Percentiles rank a stretch among this genome's conserved stretches.
These are phyloP conservation scores for Centropus unirufus DNA, from an alignment of 2,113 vertebrate genomes.

Conservation along the genomic window DNA sequence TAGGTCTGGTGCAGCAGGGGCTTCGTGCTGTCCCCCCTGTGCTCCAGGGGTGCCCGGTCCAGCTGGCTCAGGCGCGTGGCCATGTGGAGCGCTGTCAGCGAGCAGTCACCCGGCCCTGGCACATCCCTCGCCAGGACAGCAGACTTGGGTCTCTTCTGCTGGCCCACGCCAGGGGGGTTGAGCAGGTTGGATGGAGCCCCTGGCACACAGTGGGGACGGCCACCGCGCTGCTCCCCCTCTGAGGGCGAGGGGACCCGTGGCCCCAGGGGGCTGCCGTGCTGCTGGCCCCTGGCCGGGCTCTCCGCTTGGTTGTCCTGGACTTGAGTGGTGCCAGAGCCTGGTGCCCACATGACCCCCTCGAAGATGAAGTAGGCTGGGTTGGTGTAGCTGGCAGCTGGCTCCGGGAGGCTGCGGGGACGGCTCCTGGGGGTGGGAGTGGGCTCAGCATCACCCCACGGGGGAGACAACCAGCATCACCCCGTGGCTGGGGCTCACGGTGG, in stretches of 20 bases:
- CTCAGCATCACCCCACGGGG: not conserved
- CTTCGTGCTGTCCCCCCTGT: not conserved
- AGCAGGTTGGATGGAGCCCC: accelerated
- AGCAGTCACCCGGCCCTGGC: conserved; percentile 72
- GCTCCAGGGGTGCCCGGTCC: conserved; percentile 38
- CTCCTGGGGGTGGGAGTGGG: conserved; percentile 41
- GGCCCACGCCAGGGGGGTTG: accelerated
- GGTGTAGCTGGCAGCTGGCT: conserved; percentile 79
- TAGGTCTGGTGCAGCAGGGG: not conserved
- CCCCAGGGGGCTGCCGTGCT: not conserved
- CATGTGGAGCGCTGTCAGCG: conserved; percentile 79
- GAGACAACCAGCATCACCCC: not conserved
- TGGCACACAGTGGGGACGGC: not conserved
- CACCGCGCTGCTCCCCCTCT: not conserved
- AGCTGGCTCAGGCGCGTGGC: conserved; percentile 80
- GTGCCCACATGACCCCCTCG: conserved; percentile 70
- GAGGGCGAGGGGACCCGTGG: accelerated
- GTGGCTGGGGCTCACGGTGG: accelerated
- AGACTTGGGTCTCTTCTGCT: conserved; percentile 29
- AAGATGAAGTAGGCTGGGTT: conserved; percentile 91
- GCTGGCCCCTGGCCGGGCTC: not conserved
- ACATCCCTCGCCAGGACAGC: not conserved
- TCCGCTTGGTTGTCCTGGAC: conserved; percentile 33
- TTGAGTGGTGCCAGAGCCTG: accelerated
- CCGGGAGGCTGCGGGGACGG: conserved; percentile 63